Evolutionary conservation across 2,888 invertebrate genomes (phyloP).

Genomic region (Lucinisca nassula): DNA sequence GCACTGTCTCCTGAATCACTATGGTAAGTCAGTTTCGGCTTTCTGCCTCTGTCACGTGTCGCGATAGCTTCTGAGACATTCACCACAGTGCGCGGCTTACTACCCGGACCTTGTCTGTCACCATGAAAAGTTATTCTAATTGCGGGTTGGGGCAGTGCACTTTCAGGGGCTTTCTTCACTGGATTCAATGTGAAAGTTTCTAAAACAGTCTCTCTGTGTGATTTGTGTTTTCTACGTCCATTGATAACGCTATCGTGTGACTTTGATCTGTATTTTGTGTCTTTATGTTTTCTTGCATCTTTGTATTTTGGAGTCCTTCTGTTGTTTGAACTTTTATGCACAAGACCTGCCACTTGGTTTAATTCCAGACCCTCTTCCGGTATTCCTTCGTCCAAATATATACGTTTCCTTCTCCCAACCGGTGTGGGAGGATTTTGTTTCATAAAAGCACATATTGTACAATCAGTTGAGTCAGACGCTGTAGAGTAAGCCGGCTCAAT

Average conservation of each 20-base stretch:
- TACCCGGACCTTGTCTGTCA: not conserved
- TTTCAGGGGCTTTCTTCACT: not conserved
- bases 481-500: conserved; percentile 57
- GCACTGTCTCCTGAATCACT: conserved; percentile 83
- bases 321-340: not conserved
- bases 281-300: not conserved
- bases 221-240: not conserved
- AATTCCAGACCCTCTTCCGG: conserved; percentile 32
- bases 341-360: not conserved
- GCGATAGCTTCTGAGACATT: not conserved
- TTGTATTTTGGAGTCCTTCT: not conserved
- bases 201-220: not conserved
- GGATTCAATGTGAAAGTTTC: conserved; percentile 9
- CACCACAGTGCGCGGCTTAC: not conserved
- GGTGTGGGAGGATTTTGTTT: conserved; percentile 58
- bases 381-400: conserved; percentile 55
- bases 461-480: conserved; percentile 72
- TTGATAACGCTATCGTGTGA: not conserved
- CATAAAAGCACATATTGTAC: conserved; percentile 75
- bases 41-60: not conserved
- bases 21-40: conserved; percentile 40
- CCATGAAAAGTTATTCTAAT: not conserved
- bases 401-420: conserved; percentile 32
- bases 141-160: not conserved
- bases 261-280: not conserved